A percentile compares a stretch with the other conserved stretches of the same genome.
Conservation (phyloP, 2,797 vertebrate genomes). For the Scyliorhinus canicula region DNA sequence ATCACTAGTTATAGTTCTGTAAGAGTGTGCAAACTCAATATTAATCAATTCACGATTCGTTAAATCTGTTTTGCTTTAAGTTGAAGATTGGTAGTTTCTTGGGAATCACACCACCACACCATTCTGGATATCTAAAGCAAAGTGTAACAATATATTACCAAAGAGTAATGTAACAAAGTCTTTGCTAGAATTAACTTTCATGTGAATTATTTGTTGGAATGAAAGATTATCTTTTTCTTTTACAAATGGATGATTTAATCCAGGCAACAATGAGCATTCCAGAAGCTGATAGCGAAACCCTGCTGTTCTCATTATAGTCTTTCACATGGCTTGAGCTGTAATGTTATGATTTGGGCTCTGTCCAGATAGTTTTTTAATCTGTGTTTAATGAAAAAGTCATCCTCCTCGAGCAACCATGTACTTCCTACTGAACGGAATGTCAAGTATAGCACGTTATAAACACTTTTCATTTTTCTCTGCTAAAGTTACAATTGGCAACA, state of each 20-base stretch:
- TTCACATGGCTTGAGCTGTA: not conserved
- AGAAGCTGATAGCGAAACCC: not conserved
- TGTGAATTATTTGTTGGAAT: not conserved
- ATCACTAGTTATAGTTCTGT: no score
- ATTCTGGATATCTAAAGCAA: no score
- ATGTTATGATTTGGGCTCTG: not conserved
- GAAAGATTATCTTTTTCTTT: not conserved
- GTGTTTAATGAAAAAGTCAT: not conserved
- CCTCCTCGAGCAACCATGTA: not conserved
- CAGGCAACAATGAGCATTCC: not conserved
- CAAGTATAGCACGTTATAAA: not conserved
- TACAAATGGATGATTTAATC: not conserved
- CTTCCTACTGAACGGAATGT: not conserved
- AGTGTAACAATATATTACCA: no score
- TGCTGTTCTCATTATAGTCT: not conserved
- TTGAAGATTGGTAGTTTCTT: no score
- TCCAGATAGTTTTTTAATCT: not conserved
- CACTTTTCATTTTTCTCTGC: not conserved
- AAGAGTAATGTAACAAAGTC: no score
- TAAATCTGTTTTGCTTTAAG: no score
- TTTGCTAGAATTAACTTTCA: not conserved
- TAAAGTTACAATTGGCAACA: not conserved
- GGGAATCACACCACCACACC: no score
- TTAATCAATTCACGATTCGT: no score
- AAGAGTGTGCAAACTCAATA: no score